Evolutionary conservation across 1,140 invertebrate genomes (phyloP).

Genomic region (Tetragnatha versicolor): DNA sequence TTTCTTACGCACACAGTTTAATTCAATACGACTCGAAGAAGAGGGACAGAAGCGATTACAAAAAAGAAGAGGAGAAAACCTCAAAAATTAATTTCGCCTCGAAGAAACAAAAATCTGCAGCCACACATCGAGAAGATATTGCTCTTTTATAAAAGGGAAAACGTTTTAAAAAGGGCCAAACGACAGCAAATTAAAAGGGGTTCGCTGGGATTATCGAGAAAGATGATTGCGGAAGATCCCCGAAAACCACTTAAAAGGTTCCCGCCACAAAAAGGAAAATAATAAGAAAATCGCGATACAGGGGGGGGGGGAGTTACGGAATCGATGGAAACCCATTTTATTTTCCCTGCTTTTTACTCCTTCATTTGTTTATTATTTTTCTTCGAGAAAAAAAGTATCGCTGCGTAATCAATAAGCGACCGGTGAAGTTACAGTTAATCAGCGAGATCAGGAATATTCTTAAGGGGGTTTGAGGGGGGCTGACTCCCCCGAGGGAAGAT

Average conservation of each 20-base stretch:
- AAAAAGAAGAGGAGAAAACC: no score
- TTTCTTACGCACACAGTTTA: no score
- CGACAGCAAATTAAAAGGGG: conserved; percentile 46
- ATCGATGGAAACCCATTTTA: conserved; percentile 50
- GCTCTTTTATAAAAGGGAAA: conserved; percentile 14
- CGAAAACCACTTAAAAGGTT: conserved; percentile 48
- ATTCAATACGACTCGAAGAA: no score
- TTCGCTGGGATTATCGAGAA: conserved; percentile 36
- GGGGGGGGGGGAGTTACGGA: no score
- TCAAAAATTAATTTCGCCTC: no score
- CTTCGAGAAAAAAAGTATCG: conserved; percentile 31
- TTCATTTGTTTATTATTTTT: no score
- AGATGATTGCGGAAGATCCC: conserved; percentile 39
- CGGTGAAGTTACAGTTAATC: conserved; percentile 54
- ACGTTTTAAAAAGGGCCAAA: conserved; percentile 40
- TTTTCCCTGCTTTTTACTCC: no score
- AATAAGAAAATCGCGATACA: no score
- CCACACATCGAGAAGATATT: conserved; percentile 10
- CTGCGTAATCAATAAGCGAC: conserved; percentile 32
- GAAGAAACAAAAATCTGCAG: no score
- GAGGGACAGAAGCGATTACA: no score
- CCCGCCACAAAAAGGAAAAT: background rate
- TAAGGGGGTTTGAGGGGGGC: background rate
- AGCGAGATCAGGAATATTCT: conserved; percentile 36
- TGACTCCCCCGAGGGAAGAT: conserved; percentile 5